A percentile compares a stretch with the other conserved stretches of the same genome.
Evolutionary conservation across 2,888 invertebrate genomes (phyloP).

Genomic region (Platerodrilus igneus): DNA sequence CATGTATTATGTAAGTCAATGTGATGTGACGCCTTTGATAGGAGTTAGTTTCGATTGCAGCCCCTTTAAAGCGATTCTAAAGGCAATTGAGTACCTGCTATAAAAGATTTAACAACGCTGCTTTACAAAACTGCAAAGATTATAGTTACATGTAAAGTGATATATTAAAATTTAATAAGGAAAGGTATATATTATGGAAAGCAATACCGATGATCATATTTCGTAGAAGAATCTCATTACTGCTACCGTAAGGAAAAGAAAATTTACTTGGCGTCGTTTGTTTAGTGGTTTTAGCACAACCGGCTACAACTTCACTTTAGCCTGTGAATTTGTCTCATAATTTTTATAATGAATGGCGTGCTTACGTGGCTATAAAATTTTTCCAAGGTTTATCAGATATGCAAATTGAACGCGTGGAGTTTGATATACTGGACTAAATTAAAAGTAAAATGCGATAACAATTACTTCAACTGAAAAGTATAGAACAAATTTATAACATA

Average conservation of each 20-base stretch:
- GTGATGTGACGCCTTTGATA: conserved; percentile 39
- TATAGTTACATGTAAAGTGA: conserved; percentile 8
- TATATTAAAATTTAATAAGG: conserved; percentile 12
- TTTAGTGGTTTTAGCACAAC: conserved; percentile 10
- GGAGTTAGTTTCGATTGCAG: conserved; percentile 27
- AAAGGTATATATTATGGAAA: conserved; percentile 10
- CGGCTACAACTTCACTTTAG: conserved; percentile 3
- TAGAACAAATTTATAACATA: too few relatives aligned
- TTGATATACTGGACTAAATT: too few relatives aligned
- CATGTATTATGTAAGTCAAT: conserved; percentile 42
- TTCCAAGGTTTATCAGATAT: conserved; percentile 3
- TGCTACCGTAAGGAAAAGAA: conserved; percentile 11
- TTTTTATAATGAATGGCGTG: conserved; percentile 10
- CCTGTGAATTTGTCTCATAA: conserved; percentile 10
- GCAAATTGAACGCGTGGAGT: conserved; percentile 7
- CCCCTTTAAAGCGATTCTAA: conserved; percentile 18
- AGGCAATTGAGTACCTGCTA: conserved; percentile 14
- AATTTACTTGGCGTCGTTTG: conserved; percentile 10
- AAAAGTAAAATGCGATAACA: too few relatives aligned
- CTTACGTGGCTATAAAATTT: conserved; percentile 1
- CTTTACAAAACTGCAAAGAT: neutral
- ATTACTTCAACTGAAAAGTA: too few relatives aligned
- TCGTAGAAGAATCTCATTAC: conserved; percentile 12
- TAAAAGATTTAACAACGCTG: neutral
- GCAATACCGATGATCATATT: conserved; percentile 11